Evolutionary conservation across 2,888 invertebrate species (phyloP), one percentile per base, ranked within the genome.

Genomic region (Xylota sylvarum): DNA sequence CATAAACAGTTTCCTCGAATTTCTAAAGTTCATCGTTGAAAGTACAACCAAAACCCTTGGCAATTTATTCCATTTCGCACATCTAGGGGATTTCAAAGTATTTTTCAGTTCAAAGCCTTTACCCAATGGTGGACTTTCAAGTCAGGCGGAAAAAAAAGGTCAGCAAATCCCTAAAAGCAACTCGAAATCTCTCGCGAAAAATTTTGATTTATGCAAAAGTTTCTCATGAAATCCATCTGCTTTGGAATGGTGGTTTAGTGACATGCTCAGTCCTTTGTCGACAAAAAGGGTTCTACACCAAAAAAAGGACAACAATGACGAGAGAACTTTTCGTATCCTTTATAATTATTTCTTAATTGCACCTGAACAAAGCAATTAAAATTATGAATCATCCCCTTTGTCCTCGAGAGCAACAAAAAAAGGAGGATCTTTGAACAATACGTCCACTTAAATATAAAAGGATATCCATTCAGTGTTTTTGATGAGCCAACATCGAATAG

Each of bases 351-450:
- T 50, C 23, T 35, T 35, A 50, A 65, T 50, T 65, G 23, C 35
- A 65, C 65, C 65, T 65, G 65, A 65, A n/a, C 50, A 50, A 65
- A 65, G 35, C 50, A 65, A 65, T 65, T 65, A 65, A 50, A 50
- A 50, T 17, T 43, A 48, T 5, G 23, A 19, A 50, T 12, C 7
- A 1, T 35, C 10, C 27, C 60, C 9, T 35, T 58, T 58, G 58
- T 14, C 2, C 4, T 7, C 5, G 9, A 7, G 1, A 32, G 1
- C 5, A 5, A 5, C 7, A 32, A 5, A 32, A 2, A 32, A 5
- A 35, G 2, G 9, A 9, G 35, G 43, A 5, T 12, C 7, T 14
- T 14, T 14, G 14, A 6, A 43, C 43, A 43, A 43, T 43, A 14
- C 14, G 43, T 43, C 43, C 43, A 43, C 14, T 14, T 5, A 43